phyloP scores from a whole-genome alignment of 1,140 invertebrate species.

The Dendrolimus kikuchii region DNA sequence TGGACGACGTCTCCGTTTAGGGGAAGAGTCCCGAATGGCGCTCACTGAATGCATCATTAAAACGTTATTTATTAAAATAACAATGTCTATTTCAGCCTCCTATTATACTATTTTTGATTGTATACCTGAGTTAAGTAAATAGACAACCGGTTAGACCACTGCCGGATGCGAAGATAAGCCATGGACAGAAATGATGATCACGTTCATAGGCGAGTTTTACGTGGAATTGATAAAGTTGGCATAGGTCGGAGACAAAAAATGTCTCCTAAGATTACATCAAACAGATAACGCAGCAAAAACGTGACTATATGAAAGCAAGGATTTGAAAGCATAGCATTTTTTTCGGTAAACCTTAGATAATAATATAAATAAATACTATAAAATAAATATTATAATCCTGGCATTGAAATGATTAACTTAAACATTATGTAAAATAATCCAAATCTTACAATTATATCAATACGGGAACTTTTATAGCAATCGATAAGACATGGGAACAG shows the following conservation, averaged over 20 bases:
- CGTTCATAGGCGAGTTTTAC: constrained; percentile 32
- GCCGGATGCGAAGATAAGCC: constrained; percentile 42
- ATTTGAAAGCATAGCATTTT: too few relatives aligned
- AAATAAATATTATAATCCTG: too few relatives aligned
- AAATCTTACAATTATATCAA: too few relatives aligned
- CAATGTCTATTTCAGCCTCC: constrained; percentile 36
- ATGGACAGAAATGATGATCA: constrained; percentile 34
- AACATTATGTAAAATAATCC: too few relatives aligned
- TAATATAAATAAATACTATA: too few relatives aligned
- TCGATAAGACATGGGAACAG: too few relatives aligned
- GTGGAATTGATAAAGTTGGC: constrained; percentile 44
- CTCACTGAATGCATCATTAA: constrained; percentile 45
- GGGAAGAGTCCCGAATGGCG: constrained; percentile 40
- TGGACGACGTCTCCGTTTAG: constrained; percentile 40
- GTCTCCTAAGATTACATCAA: constrained; percentile 35
- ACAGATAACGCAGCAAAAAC: constrained; percentile 38
- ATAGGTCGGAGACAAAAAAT: constrained; percentile 45
- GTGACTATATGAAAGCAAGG: constrained; percentile 14
- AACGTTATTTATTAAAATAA: constrained; percentile 64
- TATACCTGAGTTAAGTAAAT: constrained; percentile 25
- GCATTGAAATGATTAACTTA: too few relatives aligned
- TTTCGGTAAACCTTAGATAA: too few relatives aligned
- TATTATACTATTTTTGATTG: constrained; percentile 28
- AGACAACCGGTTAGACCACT: constrained; percentile 15
- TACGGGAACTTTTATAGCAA: too few relatives aligned